Conservation (phyloP, 1,140 invertebrate species). For the Marisa cornuarietis region DNA sequence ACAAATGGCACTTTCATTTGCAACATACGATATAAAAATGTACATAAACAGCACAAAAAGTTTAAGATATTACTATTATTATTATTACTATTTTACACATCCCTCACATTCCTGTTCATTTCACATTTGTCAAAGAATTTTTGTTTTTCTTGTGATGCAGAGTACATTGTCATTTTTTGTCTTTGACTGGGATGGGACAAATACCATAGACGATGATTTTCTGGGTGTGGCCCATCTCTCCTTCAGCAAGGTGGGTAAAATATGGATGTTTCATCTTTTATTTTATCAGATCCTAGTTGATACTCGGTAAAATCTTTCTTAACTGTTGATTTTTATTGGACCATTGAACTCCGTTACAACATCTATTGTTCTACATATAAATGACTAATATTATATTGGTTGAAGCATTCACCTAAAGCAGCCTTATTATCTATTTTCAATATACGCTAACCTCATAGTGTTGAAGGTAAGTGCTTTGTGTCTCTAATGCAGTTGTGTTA, state of each 20-base stretch:
- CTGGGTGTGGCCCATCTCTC: slow-evolving; percentile 55
- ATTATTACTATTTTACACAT: background rate
- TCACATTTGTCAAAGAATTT: background rate
- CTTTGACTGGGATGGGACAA: slow-evolving; percentile 64
- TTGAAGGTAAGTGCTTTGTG: no score
- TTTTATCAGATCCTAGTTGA: background rate
- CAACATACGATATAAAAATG: background rate
- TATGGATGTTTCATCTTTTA: background rate
- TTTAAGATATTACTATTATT: background rate
- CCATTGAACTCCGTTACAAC: background rate
- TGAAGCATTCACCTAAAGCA: no score
- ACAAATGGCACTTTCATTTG: background rate
- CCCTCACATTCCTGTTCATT: no score
- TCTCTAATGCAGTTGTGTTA: no score
- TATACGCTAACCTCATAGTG: no score
- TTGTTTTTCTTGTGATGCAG: slow-evolving; percentile 53
- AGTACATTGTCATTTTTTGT: slow-evolving; percentile 65
- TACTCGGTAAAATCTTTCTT: background rate
- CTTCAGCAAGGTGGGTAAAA: slow-evolving; percentile 57
- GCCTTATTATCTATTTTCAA: no score
- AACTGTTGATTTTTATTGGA: background rate
- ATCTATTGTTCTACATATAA: background rate
- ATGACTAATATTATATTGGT: background rate
- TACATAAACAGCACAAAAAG: background rate
- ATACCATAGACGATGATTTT: slow-evolving; percentile 62